These are phyloP conservation scores for Anastrepha ludens DNA, from an alignment of 1,140 invertebrate species.

Conservation along the genomic window DNA sequence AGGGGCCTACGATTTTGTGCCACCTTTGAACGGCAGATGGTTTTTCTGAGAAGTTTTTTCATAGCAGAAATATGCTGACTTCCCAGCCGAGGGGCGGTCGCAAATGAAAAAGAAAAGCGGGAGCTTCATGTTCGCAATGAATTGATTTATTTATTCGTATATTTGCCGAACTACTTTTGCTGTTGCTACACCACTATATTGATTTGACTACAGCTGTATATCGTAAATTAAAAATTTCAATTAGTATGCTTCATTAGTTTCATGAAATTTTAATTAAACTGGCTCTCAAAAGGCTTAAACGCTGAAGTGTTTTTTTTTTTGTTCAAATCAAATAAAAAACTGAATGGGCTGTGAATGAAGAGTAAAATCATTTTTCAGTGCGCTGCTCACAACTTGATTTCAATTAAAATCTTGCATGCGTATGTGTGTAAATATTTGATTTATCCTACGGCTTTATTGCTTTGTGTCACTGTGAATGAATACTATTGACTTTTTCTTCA, in stretches of 20 bases:
- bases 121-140: too few species aligned
- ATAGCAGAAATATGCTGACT: too few species aligned
- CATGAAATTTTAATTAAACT: slow-evolving; percentile 1
- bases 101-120: too few species aligned
- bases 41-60: too few species aligned
- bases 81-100: too few species aligned
- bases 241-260: not conserved
- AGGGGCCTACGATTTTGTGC: too few species aligned
- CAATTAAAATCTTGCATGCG: not conserved
- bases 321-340: slow-evolving; percentile 8
- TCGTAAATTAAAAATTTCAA: not conserved
- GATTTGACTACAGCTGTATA: too few species aligned
- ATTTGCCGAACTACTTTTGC: too few species aligned
- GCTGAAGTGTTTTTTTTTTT: not conserved
- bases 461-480: not conserved
- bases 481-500: not conserved
- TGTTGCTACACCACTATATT: too few species aligned
- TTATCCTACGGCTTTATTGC: not conserved
- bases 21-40: too few species aligned
- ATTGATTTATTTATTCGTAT: too few species aligned
- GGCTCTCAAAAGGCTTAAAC: not conserved
- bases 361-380: not conserved
- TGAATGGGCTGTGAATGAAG: not conserved
- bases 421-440: slow-evolving; percentile 39
- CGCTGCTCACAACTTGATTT: slow-evolving; percentile 14